Evolutionary conservation across 2,797 vertebrate species (phyloP), one percentile per base, ranked within the genome.

Genomic region (Pyrocephalus nanus): DNA sequence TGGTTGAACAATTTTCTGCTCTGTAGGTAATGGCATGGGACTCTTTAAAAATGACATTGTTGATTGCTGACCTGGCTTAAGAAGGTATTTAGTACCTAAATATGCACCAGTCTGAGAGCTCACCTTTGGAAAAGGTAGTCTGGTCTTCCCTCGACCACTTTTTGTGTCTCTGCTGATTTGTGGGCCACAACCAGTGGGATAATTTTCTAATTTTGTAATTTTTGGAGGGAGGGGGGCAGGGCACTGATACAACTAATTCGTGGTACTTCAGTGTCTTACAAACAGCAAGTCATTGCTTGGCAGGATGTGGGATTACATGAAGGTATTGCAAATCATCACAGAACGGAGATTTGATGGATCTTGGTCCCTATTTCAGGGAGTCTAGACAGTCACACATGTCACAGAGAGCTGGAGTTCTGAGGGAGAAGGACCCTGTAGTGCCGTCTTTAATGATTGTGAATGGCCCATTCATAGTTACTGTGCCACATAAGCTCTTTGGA

Each of bases 221-320:
- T 77, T n/a, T 19, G 0, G 0, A 14, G 36, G 2, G 4, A 4
- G 40, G 2, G 4, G 4, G 4, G 7, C 7, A 48, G 18, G 38
- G 58, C 27, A 4, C 32, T 36, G 8, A 3, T 3, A 6, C 8
- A 15, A 25, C 29, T 70, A 15, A 8, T 53, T 60, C 51, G 12
- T 2, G 1, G 4, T 36, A 2, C 32, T 78, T 83, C 38, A 32
- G 32, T 22, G 12, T 53, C 30, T n/a, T 47, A 20, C 3, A n/a
- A 29, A 32, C 32, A 32, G 5, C 48, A 47, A 13, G 11, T 36
- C 4, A 11, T 17, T 4, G 1, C 53, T 47, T 69, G 64, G 48
- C 74, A 66, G 26, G n/a, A 19, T 8, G 13, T 34, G 50, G 11
- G 19, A 30, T 50, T 55, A 53, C 80, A 13, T 13, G 13, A 73